Evolutionary conservation across 2,113 vertebrate genomes (phyloP), one percentile per base, ranked within the genome.

Genomic region (Podilymbus podiceps): DNA sequence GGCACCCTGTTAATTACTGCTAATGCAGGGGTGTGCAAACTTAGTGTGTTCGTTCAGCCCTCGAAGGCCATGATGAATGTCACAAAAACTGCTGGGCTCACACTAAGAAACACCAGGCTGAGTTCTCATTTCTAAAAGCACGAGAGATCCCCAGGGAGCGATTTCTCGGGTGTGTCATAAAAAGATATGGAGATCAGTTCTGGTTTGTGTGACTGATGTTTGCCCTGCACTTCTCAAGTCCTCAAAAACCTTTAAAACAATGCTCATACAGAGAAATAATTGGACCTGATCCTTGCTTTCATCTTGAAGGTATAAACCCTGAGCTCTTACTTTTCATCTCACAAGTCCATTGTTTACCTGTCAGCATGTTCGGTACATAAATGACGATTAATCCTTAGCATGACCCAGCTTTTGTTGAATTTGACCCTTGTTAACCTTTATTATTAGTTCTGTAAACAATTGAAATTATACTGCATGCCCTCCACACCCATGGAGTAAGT

Each of bases 191-290:
- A 90, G 67, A 46, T 64, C 46, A 50, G 9, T 55, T 81, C 19
- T 84, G 24, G 2, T 86, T 84, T 58, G 55, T 6, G n/a, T 81
- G 59, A 90, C 31, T 59, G 50, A 77, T 86, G 79, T 50, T 88
- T 90, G 78, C 75, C 71, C 59, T 69, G 67, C 85, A 83, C 58
- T 90, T 94, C 59, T 62, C 42, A 95, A 23, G 55, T 77, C 22
- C 31, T 56, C 31, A 74, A 78, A 91, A 77, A n/a, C 31, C 46
- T 88, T 93, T 52, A 86, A 84, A 95, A 92, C 92, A 97, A 84
- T 92, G 42, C 20, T 90, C 1, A 72, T 35, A 58, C 20, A 91
- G 21, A 49, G 67, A 92, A 95, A 47, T 52, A 93, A 84, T 11
- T 74, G 44, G 77, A 94, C 77, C 56, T 82, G 56, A 75, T 84